Conservation (phyloP, 2,113 vertebrate species). For the Craseonycteris thonglongyai region DNA sequence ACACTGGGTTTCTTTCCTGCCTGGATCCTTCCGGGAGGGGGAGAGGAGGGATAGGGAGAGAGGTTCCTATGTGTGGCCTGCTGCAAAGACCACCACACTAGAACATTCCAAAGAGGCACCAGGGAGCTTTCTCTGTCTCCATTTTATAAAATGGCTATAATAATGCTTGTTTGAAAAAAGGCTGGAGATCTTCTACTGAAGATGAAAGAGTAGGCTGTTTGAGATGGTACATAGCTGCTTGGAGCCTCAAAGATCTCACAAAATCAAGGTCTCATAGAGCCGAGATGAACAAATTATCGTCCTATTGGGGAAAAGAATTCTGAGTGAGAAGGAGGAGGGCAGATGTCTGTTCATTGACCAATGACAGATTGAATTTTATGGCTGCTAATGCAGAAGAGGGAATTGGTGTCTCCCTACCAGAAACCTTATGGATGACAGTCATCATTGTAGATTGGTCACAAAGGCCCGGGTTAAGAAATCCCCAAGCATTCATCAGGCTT, state of each 20-base stretch:
- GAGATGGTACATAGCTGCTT: conserved; percentile 50
- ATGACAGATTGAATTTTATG: background rate
- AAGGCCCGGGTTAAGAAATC: background rate
- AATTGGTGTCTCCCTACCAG: background rate
- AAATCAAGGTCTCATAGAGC: conserved; percentile 43
- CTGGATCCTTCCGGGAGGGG: background rate
- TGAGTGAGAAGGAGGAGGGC: conserved; percentile 15
- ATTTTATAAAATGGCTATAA: conserved; percentile 49
- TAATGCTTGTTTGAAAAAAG: conserved; percentile 38
- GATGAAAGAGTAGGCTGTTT: conserved; percentile 16
- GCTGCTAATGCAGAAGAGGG: background rate
- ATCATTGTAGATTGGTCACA: background rate
- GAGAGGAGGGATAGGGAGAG: too few relatives aligned
- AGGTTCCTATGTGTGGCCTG: background rate
- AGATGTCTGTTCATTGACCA: background rate
- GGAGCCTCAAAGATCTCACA: conserved; percentile 59
- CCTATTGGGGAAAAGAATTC: conserved; percentile 46
- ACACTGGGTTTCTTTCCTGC: background rate
- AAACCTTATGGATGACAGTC: background rate
- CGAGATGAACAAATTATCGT: conserved; percentile 38
- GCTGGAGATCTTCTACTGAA: background rate
- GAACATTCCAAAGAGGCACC: background rate
- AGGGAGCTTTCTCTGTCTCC: conserved; percentile 38
- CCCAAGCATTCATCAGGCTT: background rate
- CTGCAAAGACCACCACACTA: background rate